Base-by-base conservation (phyloP, 1,140 invertebrate genomes). In the Sogatella furcifera region DNA sequence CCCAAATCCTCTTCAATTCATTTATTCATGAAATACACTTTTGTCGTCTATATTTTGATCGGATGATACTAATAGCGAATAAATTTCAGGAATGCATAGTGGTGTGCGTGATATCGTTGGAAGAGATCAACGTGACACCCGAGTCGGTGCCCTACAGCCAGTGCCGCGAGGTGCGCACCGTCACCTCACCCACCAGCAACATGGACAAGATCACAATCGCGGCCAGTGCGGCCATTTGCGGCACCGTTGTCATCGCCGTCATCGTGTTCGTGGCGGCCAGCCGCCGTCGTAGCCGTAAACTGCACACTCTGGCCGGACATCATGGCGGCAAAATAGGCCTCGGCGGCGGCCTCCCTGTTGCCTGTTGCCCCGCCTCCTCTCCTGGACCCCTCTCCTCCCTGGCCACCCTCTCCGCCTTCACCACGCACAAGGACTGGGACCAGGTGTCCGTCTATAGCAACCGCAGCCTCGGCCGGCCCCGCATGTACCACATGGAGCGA, bases 141-240 rank as follows among this genome's bases (percentile, higher is more conserved):
- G 87, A 90, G 58, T 87, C 84, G 41, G 89, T 95, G 19, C 90
- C 90, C 1, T 88, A 86, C 70, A 80, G 81, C 28, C 91, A 95
- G 72, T 96, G 92, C 68, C 81, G 88, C 34, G 92, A 96, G 76
- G 86, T 95, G 14, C 81, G 89, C 38, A 92, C 89, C 0, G 89
- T 89, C 28, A 81, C 83, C 55, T 84, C 85, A 34, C 82, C 85
- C 14, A 83, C 86, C 24, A 90, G 87, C 13, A 90, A 92, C 73
- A 91, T 95, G 86, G 92, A 95, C 72, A 93, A 92, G 71, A 92
- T 95, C 68, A 94, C 92, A 21, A 95, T 95, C 66, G 91, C 87
- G 11, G 91, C 91, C 1, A 92, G 89, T 67, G 91, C 91, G 9
- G 90, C 90, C n/a, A 92, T 95, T 67, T 94, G 88, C 71, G 89